Conservation (phyloP, 2,888 invertebrate species). For the Trachelus troglodyta region DNA sequence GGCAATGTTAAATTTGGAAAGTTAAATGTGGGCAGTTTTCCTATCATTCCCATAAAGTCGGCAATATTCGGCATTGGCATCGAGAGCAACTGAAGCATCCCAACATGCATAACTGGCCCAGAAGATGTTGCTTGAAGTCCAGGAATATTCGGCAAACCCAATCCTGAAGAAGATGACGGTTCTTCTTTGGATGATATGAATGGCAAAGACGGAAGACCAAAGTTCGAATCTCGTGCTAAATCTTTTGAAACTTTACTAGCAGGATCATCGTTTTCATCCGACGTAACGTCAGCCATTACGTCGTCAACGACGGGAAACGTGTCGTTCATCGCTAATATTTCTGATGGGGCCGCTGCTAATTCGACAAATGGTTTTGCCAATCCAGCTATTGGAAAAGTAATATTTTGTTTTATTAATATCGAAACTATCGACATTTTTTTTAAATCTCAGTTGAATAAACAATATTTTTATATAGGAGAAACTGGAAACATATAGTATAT, state of each 20-base stretch:
- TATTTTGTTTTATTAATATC: background rate
- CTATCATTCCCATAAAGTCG: background rate
- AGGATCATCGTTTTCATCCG: slow-evolving; percentile 8
- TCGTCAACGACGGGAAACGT: slow-evolving; percentile 24
- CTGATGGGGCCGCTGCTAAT: slow-evolving; percentile 34
- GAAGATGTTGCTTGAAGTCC: background rate
- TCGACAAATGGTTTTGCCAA: slow-evolving; percentile 31
- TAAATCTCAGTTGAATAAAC: background rate
- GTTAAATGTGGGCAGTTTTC: background rate
- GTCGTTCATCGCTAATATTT: slow-evolving; percentile 21
- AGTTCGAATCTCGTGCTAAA: background rate
- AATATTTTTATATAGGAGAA: background rate
- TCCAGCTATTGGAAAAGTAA: slow-evolving; percentile 18
- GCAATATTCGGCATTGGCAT: background rate
- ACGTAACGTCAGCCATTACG: slow-evolving; percentile 32
- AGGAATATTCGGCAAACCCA: background rate
- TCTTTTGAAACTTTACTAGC: slow-evolving; percentile 6
- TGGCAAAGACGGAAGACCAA: background rate
- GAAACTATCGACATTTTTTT: background rate
- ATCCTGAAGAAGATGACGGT: background rate
- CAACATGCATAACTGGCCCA: background rate
- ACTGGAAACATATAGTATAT: no score
- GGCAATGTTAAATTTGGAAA: background rate
- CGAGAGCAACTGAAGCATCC: background rate
- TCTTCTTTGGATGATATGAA: background rate